Evolutionary conservation across 2,113 vertebrate species (phyloP).

Genomic region (Maccullochella peelii): DNA sequence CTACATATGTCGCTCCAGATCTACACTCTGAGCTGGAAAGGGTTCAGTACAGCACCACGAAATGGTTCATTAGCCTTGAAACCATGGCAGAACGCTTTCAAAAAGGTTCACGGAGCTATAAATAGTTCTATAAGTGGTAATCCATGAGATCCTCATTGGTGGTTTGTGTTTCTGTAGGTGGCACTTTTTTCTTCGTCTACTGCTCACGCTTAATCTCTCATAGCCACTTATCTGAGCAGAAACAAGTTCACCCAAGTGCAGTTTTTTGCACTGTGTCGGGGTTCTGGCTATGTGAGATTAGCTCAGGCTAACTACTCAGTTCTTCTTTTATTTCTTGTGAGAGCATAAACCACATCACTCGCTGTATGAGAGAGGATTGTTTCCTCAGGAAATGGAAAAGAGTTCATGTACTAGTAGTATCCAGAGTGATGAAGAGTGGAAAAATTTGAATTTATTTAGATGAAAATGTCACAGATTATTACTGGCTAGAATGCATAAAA

Average conservation of each 20-base stretch:
- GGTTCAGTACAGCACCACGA: slow-evolving; percentile 7
- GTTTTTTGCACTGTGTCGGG: slow-evolving; percentile 3
- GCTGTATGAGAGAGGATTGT: background rate
- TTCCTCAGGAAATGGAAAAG: slow-evolving; percentile 14
- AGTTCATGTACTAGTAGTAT: background rate
- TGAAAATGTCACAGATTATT: slow-evolving; percentile 52
- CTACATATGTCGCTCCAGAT: slow-evolving; percentile 53
- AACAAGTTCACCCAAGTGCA: slow-evolving; percentile 3
- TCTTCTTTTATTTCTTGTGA: slow-evolving; percentile 27
- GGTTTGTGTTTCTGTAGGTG: slow-evolving; percentile 9
- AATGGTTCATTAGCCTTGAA: slow-evolving; percentile 29
- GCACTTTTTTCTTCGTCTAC: background rate
- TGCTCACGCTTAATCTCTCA: background rate
- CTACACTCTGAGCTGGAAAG: slow-evolving; percentile 15
- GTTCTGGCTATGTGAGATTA: slow-evolving; percentile 37
- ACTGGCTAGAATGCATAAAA: slow-evolving; percentile 42
- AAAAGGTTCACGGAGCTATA: slow-evolving; percentile 3
- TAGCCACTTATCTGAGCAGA: slow-evolving; percentile 6
- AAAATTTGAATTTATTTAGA: slow-evolving; percentile 34
- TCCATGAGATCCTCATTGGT: slow-evolving; percentile 12
- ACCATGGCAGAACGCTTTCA: background rate
- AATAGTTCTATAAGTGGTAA: slow-evolving; percentile 31
- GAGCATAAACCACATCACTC: slow-evolving; percentile 16
- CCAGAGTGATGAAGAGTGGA: background rate
- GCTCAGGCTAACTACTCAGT: slow-evolving; percentile 9